phyloP scores from a whole-genome alignment of 2,113 vertebrate species.

The Nipponia nippon region DNA sequence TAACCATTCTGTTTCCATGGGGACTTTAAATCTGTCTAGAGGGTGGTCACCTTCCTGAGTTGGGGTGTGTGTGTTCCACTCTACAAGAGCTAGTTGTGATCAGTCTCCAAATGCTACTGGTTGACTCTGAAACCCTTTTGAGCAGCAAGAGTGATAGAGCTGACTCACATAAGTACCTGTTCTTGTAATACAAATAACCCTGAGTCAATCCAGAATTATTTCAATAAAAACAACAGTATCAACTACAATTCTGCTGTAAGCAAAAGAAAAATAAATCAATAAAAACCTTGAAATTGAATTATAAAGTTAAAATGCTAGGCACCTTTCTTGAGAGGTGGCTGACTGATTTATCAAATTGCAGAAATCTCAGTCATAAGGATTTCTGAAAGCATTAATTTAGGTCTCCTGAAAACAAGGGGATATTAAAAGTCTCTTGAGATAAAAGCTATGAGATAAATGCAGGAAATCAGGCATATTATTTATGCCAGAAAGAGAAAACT shows the following conservation, averaged over 20 bases:
- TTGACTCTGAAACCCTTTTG: not conserved
- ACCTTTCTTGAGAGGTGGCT: not conserved
- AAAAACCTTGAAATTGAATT: not conserved
- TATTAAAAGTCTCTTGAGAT: conserved; percentile 33
- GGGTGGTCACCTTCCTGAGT: not conserved
- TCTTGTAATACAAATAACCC: not conserved
- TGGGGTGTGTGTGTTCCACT: not conserved
- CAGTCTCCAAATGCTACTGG: not conserved
- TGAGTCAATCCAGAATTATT: not conserved
- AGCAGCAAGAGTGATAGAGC: not conserved
- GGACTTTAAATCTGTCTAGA: not conserved
- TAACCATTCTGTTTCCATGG: not conserved
- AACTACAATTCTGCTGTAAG: not conserved
- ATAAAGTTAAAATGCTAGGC: not conserved
- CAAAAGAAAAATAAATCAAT: not conserved
- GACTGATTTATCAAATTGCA: not conserved
- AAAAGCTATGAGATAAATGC: not conserved
- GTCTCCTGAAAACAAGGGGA: conserved; percentile 10
- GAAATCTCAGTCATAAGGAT: not conserved
- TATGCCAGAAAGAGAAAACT: not conserved
- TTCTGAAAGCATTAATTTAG: conserved; percentile 23
- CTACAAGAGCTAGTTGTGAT: not conserved
- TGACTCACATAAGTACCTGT: not conserved
- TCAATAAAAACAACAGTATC: not conserved
- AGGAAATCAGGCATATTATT: not conserved